Conservation (phyloP, 2,797 vertebrate species). For the Alauda arvensis region DNA sequence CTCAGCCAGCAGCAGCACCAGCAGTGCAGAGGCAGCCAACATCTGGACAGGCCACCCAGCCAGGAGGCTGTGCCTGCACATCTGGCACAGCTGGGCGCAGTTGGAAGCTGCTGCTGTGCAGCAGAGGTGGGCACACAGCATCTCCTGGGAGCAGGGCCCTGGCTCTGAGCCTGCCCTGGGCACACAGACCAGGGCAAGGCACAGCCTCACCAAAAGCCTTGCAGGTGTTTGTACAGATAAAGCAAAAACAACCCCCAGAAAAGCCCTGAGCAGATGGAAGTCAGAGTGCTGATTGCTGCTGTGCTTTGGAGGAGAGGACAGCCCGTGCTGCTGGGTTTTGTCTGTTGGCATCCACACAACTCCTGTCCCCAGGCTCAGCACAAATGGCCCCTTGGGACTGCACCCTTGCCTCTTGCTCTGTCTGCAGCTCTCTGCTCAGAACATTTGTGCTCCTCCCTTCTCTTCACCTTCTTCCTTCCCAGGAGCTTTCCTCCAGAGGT, state of each 20-base stretch:
- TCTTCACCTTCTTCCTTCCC: background rate
- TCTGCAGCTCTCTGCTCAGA: background rate
- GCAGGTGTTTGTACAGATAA: background rate
- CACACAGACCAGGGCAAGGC: background rate
- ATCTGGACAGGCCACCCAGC: background rate
- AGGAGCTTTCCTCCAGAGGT: background rate
- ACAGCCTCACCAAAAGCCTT: background rate
- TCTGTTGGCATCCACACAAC: background rate
- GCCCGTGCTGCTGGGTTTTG: background rate
- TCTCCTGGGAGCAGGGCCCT: accelerated
- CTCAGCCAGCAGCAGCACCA: background rate
- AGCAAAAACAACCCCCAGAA: background rate
- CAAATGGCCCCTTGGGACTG: background rate
- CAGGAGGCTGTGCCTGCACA: background rate
- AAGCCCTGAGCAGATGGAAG: background rate
- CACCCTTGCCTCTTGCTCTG: background rate
- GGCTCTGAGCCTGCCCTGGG: background rate
- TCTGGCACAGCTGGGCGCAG: background rate
- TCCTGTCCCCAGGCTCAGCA: background rate
- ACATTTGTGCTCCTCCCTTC: background rate
- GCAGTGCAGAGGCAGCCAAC: background rate
- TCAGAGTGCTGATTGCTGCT: background rate
- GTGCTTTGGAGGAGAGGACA: background rate
- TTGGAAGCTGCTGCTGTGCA: background rate
- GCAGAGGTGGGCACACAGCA: background rate